phyloP scores from a whole-genome alignment of 2,888 invertebrate species.

The Dynastes maya region DNA sequence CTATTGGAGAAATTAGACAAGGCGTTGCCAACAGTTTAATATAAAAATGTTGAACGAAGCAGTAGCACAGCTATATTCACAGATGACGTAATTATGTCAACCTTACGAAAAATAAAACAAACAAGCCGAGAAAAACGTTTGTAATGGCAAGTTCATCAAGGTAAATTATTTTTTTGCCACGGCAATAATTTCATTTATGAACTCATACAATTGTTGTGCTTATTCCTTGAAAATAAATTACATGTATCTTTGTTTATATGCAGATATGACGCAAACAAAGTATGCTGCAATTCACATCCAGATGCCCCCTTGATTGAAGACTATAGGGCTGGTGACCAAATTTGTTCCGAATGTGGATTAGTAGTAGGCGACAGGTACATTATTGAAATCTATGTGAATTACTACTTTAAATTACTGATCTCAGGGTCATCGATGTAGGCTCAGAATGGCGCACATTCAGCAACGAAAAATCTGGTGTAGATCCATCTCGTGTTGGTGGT shows the following conservation, averaged over 20 bases:
- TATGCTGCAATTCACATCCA: conserved; percentile 95
- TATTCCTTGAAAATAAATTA: neutral
- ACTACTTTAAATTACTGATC: conserved; percentile 22
- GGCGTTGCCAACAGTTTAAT: neutral
- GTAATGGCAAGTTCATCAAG: conserved; percentile 80
- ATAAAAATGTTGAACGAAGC: too few species aligned
- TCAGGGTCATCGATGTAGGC: conserved; percentile 98
- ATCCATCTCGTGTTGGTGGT: conserved; percentile 99
- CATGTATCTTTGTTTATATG: conserved; percentile 50
- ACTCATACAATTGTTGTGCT: neutral
- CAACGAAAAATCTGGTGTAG: conserved; percentile 96
- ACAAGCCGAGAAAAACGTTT: conserved; percentile 1
- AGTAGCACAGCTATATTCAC: conserved; percentile 18
- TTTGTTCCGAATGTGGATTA: conserved; percentile 99
- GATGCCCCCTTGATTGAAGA: conserved; percentile 97
- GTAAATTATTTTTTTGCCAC: conserved; percentile 69
- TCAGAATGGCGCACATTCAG: conserved; percentile 99
- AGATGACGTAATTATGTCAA: conserved; percentile 18
- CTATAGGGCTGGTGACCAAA: conserved; percentile 98
- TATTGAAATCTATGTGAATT: neutral
- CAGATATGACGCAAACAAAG: conserved; percentile 82
- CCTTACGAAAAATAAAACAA: conserved; percentile 34
- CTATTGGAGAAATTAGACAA: too few species aligned
- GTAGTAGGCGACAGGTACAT: conserved; percentile 97
- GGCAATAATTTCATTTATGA: neutral